Percentiles rank a stretch among this genome's conserved stretches.
These are phyloP conservation scores for Trogon melanurus DNA, from an alignment of 2,113 vertebrate genomes.

Conservation along the genomic window DNA sequence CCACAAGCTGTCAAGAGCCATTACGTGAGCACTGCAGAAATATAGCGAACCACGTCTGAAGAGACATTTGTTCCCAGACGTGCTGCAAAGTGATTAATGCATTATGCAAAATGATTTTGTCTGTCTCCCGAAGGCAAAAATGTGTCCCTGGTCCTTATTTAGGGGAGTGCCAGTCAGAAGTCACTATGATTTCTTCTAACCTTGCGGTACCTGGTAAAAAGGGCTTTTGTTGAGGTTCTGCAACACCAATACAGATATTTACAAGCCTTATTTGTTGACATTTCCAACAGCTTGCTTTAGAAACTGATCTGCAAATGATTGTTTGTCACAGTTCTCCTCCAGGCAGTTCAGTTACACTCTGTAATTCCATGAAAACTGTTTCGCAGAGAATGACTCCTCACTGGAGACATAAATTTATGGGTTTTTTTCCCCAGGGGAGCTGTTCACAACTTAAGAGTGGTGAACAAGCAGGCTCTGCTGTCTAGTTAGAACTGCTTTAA, in stretches of 20 bases:
- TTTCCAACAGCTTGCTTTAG: neutral
- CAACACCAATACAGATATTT: neutral
- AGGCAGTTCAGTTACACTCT: neutral
- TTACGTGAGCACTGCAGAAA: neutral
- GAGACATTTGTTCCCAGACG: neutral
- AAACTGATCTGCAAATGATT: neutral
- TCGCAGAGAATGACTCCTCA: neutral
- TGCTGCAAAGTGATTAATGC: neutral
- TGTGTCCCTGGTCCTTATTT: neutral
- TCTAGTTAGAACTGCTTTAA: fast-evolving
- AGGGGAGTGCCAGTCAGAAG: neutral
- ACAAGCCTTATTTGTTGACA: neutral
- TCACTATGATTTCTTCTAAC: neutral
- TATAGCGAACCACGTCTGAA: fast-evolving
- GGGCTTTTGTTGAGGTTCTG: neutral
- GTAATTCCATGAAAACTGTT: neutral
- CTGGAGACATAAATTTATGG: neutral
- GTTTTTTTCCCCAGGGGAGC: neutral
- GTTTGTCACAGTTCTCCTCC: neutral
- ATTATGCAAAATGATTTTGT: neutral
- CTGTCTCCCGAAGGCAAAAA: neutral
- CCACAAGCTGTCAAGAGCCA: neutral
- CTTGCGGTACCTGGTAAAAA: neutral
- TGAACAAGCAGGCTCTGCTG: neutral
- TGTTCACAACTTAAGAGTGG: neutral